phyloP scores from a whole-genome alignment of 2,797 vertebrate species.

The Knipowitschia caucasica region DNA sequence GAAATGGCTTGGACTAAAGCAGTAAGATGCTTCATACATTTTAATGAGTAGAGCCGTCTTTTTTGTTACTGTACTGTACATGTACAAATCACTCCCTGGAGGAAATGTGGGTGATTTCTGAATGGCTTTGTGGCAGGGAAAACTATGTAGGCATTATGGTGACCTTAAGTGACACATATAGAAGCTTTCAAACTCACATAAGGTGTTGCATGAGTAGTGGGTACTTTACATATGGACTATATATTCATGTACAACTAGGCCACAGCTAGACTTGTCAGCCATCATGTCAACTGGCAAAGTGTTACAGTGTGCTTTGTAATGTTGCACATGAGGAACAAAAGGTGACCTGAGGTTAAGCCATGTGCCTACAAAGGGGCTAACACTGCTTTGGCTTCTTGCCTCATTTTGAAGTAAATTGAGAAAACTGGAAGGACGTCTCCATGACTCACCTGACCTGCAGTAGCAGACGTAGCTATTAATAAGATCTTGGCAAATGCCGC shows the following conservation, averaged over 20 bases:
- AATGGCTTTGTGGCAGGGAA: slow-evolving; percentile 34
- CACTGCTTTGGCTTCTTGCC: slow-evolving; percentile 6
- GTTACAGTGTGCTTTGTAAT: slow-evolving; percentile 24
- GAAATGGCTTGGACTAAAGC: slow-evolving; percentile 71
- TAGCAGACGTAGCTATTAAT: slow-evolving; percentile 83
- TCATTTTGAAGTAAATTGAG: slow-evolving; percentile 37
- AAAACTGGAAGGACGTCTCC: slow-evolving; percentile 43
- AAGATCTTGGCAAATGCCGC: slow-evolving; percentile 80
- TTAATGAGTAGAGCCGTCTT: slow-evolving; percentile 67
- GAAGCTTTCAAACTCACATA: slow-evolving; percentile 44
- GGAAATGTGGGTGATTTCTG: slow-evolving; percentile 43
- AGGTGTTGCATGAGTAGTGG: slow-evolving; percentile 20
- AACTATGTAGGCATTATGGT: slow-evolving; percentile 40
- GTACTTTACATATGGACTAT: slow-evolving; percentile 37
- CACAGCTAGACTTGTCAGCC: slow-evolving; percentile 5
- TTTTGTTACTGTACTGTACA: slow-evolving; percentile 61
- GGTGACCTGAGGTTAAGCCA: slow-evolving; percentile 14
- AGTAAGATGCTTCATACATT: slow-evolving; percentile 61
- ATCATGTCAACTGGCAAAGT: slow-evolving; percentile 15
- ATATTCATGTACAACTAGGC: slow-evolving; percentile 29
- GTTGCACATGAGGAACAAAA: slow-evolving; percentile 21
- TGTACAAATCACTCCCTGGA: slow-evolving; percentile 61
- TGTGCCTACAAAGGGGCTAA: slow-evolving; percentile 9
- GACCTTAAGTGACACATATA: slow-evolving; percentile 36
- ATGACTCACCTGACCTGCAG: slow-evolving; percentile 83